Evolutionary conservation across 2,888 invertebrate genomes (phyloP).

Genomic region (Ernsta delagoae): DNA sequence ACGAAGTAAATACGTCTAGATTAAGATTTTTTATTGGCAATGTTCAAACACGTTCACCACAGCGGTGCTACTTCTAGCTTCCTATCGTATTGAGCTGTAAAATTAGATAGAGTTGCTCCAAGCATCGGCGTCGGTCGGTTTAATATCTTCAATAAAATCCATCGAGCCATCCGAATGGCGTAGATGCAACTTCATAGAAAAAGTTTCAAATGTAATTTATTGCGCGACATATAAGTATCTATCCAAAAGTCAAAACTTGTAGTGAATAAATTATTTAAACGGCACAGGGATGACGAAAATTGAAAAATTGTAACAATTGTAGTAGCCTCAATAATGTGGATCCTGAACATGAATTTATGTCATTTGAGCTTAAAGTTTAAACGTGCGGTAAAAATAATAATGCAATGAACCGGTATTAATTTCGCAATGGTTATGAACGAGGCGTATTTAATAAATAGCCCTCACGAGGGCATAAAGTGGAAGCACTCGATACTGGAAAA

Average conservation of each 20-base stretch:
- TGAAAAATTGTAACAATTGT: too few species aligned
- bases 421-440: constrained; percentile 14
- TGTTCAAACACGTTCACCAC: too few species aligned
- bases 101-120: constrained; percentile 44
- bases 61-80: too few species aligned
- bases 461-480: constrained; percentile 32
- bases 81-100: constrained; percentile 41
- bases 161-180: constrained; percentile 25
- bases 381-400: neutral
- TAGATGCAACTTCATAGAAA: constrained; percentile 22
- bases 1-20: too few species aligned
- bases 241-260: too few species aligned
- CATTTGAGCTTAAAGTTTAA: neutral
- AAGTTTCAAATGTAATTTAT: constrained; percentile 4
- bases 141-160: constrained; percentile 35
- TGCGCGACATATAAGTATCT: neutral
- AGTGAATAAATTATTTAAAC: too few species aligned
- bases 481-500: constrained; percentile 34
- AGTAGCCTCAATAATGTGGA: too few species aligned
- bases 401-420: neutral
- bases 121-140: constrained; percentile 17
- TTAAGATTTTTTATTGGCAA: too few species aligned
- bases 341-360: too few species aligned
- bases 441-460: constrained; percentile 19
- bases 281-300: too few species aligned